A percentile compares a stretch with the other conserved stretches of the same genome.
These are phyloP conservation scores for Prunella strophiata DNA, from an alignment of 2,797 vertebrate species.

Conservation along the genomic window DNA sequence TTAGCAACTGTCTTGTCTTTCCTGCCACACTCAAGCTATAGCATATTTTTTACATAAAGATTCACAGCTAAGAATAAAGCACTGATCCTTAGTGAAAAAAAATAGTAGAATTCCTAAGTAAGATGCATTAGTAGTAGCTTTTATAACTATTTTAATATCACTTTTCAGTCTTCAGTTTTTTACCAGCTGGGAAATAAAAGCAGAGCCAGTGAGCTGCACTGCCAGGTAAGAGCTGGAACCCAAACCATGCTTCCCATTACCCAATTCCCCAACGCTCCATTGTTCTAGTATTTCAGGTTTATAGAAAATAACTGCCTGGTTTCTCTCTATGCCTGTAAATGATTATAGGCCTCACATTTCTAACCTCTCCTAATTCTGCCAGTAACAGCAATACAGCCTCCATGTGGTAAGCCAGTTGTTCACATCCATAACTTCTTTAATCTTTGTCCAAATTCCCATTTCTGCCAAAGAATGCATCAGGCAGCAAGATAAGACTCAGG, in stretches of 20 bases:
- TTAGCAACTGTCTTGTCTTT: not conserved
- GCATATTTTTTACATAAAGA: not conserved
- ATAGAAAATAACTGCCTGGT: not conserved
- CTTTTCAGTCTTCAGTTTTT: not conserved
- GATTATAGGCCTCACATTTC: conserved; percentile 21
- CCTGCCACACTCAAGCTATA: not conserved
- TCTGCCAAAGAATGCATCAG: conserved; percentile 33
- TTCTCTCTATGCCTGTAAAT: conserved; percentile 41
- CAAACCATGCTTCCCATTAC: not conserved
- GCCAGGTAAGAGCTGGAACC: conserved; percentile 8
- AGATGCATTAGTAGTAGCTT: not conserved
- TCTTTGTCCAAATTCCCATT: conserved; percentile 40
- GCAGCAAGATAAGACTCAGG: conserved; percentile 17
- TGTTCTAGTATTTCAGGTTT: conserved; percentile 16
- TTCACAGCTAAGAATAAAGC: not conserved
- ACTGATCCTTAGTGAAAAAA: not conserved
- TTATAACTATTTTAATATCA: not conserved
- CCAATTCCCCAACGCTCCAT: not conserved
- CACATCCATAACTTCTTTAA: conserved; percentile 4
- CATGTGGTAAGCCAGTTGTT: conserved; percentile 13
- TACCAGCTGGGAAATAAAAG: not conserved
- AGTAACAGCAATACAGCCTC: not conserved
- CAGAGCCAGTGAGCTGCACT: not conserved
- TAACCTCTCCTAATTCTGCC: not conserved
- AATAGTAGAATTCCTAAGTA: not conserved